Percentiles rank a stretch among this genome's conserved stretches.
Conservation (phyloP, 2,113 vertebrate genomes). For the Carettochelys insculpta region DNA sequence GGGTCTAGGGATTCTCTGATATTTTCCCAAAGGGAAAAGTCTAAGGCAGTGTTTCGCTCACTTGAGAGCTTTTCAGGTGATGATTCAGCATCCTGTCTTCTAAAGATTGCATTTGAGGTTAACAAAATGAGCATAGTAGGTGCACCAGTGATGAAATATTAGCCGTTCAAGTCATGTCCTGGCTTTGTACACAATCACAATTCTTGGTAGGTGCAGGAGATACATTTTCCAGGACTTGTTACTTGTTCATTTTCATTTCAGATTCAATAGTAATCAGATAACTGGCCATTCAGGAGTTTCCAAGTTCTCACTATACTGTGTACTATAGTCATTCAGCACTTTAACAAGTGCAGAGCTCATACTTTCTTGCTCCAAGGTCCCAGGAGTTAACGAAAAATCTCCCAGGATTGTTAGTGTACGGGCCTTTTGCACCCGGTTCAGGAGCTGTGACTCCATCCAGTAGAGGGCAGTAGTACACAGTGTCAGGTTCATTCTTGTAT, state of each 20-base stretch:
- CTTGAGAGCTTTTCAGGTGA: conserved; percentile 33
- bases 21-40: conserved; percentile 54
- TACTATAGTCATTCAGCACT: background rate
- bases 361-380: background rate
- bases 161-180: background rate
- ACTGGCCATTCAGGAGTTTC: background rate
- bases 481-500: background rate
- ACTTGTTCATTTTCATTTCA: background rate
- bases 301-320: background rate
- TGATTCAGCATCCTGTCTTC: background rate
- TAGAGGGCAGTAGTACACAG: background rate
- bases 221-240: background rate
- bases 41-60: background rate
- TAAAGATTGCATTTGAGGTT: background rate
- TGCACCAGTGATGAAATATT: background rate
- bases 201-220: background rate
- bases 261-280: background rate
- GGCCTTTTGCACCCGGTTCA: background rate
- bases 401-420: background rate
- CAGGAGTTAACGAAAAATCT: background rate
- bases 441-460: background rate
- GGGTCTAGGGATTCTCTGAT: conserved; percentile 26
- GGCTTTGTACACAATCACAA: background rate
- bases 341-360: background rate
- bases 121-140: background rate